phyloP scores from a whole-genome alignment of 2,797 vertebrate genomes.

The Mus minutoides region DNA sequence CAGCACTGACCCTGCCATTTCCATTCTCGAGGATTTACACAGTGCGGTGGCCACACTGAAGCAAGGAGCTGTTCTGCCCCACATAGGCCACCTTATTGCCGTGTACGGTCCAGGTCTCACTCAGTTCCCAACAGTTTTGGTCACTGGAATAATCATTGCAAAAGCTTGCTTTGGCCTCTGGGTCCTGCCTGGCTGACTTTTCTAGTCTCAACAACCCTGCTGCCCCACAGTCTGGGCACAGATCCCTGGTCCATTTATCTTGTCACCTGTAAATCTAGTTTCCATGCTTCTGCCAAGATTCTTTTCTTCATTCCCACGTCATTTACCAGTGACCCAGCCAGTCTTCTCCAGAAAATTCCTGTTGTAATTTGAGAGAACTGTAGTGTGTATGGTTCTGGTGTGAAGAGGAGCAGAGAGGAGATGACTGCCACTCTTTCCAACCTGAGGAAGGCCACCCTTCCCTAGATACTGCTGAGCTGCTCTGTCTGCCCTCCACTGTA shows the following conservation, averaged over 20 bases:
- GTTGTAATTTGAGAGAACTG: constrained; percentile 59
- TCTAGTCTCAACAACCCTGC: background rate
- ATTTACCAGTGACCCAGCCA: constrained; percentile 69
- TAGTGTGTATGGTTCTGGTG: constrained; percentile 36
- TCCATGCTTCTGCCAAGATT: constrained; percentile 58
- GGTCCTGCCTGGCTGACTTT: constrained; percentile 11
- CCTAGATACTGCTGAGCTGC: background rate
- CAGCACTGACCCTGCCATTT: background rate
- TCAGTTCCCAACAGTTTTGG: background rate
- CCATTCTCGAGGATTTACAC: background rate
- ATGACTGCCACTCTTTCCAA: background rate
- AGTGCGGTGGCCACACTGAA: background rate
- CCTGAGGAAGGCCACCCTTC: background rate
- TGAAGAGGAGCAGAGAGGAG: background rate
- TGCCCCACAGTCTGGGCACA: constrained; percentile 22
- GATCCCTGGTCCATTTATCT: constrained; percentile 56
- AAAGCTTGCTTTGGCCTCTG: background rate
- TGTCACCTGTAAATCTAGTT: constrained; percentile 54
- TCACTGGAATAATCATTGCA: background rate
- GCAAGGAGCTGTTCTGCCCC: background rate
- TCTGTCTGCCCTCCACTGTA: background rate
- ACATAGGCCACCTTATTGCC: background rate
- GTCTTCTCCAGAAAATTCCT: constrained; percentile 63
- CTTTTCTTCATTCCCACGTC: constrained; percentile 51
- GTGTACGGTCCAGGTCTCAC: background rate